These are phyloP conservation scores for Portunus trituberculatus DNA, from an alignment of 1,140 invertebrate species.

Conservation along the genomic window DNA sequence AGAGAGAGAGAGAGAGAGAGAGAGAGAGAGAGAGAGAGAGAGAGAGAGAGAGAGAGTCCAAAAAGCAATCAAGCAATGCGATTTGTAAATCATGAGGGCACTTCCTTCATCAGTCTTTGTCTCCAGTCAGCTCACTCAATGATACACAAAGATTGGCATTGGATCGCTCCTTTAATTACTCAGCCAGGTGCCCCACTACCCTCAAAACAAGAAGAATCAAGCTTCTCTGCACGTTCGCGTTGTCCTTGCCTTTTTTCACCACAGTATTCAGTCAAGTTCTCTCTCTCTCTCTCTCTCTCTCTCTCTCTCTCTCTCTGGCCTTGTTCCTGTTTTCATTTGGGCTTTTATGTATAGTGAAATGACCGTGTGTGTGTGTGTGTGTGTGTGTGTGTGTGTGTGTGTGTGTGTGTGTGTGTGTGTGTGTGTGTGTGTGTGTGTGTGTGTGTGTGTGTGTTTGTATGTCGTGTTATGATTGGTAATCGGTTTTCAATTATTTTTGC, in stretches of 20 bases:
- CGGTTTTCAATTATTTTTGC: background rate
- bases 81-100: background rate
- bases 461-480: background rate
- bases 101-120: background rate
- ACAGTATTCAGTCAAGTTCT: background rate
- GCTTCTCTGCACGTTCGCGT: background rate
- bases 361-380: background rate
- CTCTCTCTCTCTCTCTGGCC: too few relatives aligned
- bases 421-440: background rate
- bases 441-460: background rate
- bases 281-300: too few relatives aligned
- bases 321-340: too few relatives aligned
- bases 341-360: too few relatives aligned
- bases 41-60: background rate
- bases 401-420: slow-evolving; percentile 12
- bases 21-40: too few relatives aligned
- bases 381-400: slow-evolving; percentile 20
- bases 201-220: too few relatives aligned
- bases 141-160: background rate
- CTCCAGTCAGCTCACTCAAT: background rate
- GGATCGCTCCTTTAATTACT: too few relatives aligned
- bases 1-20: background rate
- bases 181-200: too few relatives aligned
- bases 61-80: background rate
- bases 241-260: background rate